Evolutionary conservation across 64 coral and sea anemone genomes (phyloP), one percentile per base, ranked within the genome.

Genomic region (Pachyseris speciosa): DNA sequence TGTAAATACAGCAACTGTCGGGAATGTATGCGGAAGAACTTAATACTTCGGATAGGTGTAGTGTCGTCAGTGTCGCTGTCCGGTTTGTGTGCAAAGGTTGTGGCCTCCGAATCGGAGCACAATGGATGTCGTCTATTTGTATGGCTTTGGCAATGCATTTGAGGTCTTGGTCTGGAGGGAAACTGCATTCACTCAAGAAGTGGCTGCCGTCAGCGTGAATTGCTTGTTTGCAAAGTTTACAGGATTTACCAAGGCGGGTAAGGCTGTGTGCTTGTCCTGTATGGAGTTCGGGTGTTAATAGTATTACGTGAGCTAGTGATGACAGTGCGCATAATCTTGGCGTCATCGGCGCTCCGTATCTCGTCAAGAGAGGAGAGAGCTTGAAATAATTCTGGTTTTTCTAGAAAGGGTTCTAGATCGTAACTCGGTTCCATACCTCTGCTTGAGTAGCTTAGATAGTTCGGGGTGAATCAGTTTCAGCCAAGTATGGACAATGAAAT

Each of bases 121-220:
- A 74, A 44, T 76, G 70, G 69, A 75, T 64, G 44, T 43, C 43
- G 20, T 67, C 78, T 0, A 92, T 92, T 75, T 77, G 90, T 17
- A 67, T 85, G 17, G 90, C 90, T 29, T 75, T 92, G 31, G 69
- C 66, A 3, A 92, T 85, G 47, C 26, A 75, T 5, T 75, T 74
- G 12, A 34, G 80, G 17, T 92, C 90, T 1, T 37, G 67, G 20
- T 93, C 84, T 79, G 72, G 83, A 7, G 69, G 91, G 24, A 87
- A 87, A 32, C 20, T 73, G 36, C 66, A 91, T 37, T 69, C 32
- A 9, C 78, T 85, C 13, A 91, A 15, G 39, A 37, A 89, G 30
- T 72, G 77, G 16, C 8, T 32, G 27, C 5, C 45, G 4, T 58
- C n/a, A n/a, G 72, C 2, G 3, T 36, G 73, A 10, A 38, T 39